These are phyloP conservation scores for Atrichornis clamosus DNA, from an alignment of 2,113 vertebrate genomes.

Conservation along the genomic window DNA sequence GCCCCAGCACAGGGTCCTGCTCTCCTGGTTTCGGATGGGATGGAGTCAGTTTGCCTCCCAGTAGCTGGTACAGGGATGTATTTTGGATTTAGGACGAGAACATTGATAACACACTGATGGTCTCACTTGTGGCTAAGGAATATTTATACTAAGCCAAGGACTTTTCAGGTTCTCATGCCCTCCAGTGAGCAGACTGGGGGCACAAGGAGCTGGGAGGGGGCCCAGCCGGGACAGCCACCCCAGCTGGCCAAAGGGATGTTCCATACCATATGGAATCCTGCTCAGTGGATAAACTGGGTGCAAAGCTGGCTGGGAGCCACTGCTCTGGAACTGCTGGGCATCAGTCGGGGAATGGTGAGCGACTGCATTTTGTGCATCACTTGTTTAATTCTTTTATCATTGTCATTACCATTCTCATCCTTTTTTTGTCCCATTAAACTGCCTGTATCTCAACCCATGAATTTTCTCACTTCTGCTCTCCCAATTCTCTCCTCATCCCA, in stretches of 20 bases:
- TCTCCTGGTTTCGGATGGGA: neutral
- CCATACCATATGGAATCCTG: neutral
- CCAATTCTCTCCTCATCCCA: neutral
- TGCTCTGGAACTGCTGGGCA: neutral
- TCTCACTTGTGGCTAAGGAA: neutral
- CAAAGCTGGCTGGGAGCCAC: neutral
- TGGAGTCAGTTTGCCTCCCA: neutral
- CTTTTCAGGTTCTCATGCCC: neutral
- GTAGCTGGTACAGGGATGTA: neutral
- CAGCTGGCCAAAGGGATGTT: neutral
- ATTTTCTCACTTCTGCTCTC: neutral
- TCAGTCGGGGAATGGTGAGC: neutral
- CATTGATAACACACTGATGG: neutral
- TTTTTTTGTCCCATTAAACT: too few relatives aligned
- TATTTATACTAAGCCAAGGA: neutral
- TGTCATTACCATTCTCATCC: neutral
- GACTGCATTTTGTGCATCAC: neutral
- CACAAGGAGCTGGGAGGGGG: neutral
- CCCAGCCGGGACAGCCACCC: neutral
- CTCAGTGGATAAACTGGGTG: neutral
- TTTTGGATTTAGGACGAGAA: neutral
- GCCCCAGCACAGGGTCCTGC: neutral
- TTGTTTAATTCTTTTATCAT: neutral
- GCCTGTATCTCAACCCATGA: neutral
- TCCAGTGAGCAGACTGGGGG: fast-evolving